phyloP scores from a whole-genome alignment of 1,140 invertebrate genomes.

The Heliconius melpomene region DNA sequence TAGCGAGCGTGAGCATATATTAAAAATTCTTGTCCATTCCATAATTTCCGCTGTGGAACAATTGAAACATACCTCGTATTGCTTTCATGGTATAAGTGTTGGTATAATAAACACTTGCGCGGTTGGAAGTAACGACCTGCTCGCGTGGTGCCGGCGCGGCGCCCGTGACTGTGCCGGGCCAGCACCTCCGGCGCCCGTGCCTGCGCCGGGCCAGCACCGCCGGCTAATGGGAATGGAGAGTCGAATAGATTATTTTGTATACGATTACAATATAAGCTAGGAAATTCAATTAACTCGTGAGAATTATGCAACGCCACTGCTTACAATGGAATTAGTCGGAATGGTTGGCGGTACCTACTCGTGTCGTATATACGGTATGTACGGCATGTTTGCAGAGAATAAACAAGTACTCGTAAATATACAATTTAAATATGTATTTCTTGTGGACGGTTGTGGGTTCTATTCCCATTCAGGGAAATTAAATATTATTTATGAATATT shows the following conservation, averaged over 20 bases:
- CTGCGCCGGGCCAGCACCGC: not conserved
- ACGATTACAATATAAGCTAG: constrained; percentile 8
- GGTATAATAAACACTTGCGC: not conserved
- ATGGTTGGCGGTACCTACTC: not conserved
- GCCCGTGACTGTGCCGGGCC: not conserved
- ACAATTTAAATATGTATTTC: too few relatives aligned
- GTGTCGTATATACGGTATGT: not conserved
- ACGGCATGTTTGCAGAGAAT: not conserved
- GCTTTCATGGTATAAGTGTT: not conserved
- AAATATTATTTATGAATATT: too few relatives aligned
- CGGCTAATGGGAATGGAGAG: not conserved
- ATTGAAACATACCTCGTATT: constrained; percentile 12
- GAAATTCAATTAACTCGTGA: constrained; percentile 9
- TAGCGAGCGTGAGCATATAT: not conserved
- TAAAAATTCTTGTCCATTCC: constrained; percentile 7
- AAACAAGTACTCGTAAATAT: not conserved
- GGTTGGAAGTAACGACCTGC: not conserved
- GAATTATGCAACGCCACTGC: not conserved
- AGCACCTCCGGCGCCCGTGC: not conserved
- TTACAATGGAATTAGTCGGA: not conserved
- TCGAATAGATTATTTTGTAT: constrained; percentile 6
- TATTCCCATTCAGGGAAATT: too few relatives aligned
- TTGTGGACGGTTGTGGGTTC: too few relatives aligned
- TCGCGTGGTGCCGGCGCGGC: not conserved
- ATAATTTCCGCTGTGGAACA: not conserved